Evolutionary conservation across 2,113 vertebrate species (phyloP), one percentile per base, ranked within the genome.

Genomic region (Gymnocephalus cernua): DNA sequence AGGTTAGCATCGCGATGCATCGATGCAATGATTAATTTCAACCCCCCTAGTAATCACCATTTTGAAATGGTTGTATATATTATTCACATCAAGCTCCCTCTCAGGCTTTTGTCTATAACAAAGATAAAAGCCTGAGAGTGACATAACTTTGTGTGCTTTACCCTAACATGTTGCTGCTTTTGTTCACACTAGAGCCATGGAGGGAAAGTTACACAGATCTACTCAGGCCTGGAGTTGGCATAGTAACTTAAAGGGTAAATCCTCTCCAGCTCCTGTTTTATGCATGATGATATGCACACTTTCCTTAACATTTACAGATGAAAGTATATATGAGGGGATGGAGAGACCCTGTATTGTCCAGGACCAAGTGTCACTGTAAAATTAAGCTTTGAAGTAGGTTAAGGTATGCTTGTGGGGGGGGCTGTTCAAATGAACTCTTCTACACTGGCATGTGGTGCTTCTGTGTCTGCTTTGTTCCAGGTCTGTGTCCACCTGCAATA

Each of bases 341-440:
- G 32, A 58, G 38, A 58, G 68, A 58, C 14, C 4, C 13, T 48
- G 45, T 14, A 57, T 82, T 78, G 74, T 76, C 47, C 23, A 14
- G 27, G 18, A 50, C 29, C 21, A 45, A 35, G 54, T 50, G 73
- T 76, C 51, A 29, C 61, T 69, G 57, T 77, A 32, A 83, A 86
- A 72, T 66, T 8, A 77, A 63, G 61, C 71, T 62, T 71, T 73
- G 61, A 83, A 83, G 62, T 50, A 32, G 65, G 54, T 82, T 57
- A 78, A 45, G 23, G 53, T 44, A 45, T 44, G 25, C 47, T 81
- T 4, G 12, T 10, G 13, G 4, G 51, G 51, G 78, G 8, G 10
- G 59, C 53, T 77, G 61, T 51, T 73, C 13, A 61, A 61, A 32
- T 77, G 54, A 75, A 74, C 71, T 66, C 53, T 58, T 23, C 59